Evolutionary conservation across 2,888 invertebrate genomes (phyloP).

Genomic region (Polydrusus pterygomalis): DNA sequence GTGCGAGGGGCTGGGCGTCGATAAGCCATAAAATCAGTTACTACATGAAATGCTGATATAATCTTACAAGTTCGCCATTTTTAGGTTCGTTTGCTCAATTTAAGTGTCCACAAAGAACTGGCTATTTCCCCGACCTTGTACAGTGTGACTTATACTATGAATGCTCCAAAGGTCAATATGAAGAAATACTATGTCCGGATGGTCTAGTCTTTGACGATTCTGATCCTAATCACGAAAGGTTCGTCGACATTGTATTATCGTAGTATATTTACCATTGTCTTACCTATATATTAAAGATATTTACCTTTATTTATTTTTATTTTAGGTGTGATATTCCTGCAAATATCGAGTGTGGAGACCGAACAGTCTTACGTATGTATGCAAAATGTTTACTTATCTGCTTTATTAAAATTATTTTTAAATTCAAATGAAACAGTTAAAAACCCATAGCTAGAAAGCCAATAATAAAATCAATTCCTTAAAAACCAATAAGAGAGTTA

Average conservation of each 20-base stretch:
- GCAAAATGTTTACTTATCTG: not conserved
- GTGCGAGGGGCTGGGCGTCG: too few species aligned
- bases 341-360: conserved; percentile 85
- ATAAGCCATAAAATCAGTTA: too few species aligned
- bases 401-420: too few species aligned
- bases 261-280: too few species aligned
- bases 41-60: too few species aligned
- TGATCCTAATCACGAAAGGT: conserved; percentile 80
- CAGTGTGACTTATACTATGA: conserved; percentile 88
- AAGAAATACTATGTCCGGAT: conserved; percentile 83
- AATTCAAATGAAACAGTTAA: too few species aligned
- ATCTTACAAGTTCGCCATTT: conserved; percentile 23
- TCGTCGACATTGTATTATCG: not conserved
- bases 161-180: conserved; percentile 79
- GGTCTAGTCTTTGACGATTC: conserved; percentile 85
- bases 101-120: conserved; percentile 82
- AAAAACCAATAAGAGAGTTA: too few species aligned
- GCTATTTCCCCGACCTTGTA: conserved; percentile 83
- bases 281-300: too few species aligned
- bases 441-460: too few species aligned
- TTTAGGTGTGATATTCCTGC: conserved; percentile 81
- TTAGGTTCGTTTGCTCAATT: conserved; percentile 71
- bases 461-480: too few species aligned
- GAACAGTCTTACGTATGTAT: conserved; percentile 83
- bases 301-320: conserved; percentile 19